Conservation (phyloP, 2,888 invertebrate genomes). For the Amiota minor region DNA sequence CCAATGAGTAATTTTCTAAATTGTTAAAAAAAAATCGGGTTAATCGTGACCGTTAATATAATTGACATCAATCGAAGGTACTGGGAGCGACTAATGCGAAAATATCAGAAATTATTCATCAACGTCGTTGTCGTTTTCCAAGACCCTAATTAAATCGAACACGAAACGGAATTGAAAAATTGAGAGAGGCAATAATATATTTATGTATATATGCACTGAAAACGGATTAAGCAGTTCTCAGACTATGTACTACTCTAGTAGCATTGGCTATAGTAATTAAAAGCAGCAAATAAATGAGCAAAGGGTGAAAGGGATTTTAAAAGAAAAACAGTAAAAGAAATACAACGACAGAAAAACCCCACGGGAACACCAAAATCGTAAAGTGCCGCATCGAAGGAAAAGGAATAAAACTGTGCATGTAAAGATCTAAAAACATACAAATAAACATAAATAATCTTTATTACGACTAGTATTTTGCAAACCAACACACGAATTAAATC, state of each 20-base stretch:
- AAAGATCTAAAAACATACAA: conserved; percentile 11
- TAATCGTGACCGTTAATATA: conserved; percentile 12
- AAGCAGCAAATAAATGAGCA: conserved; percentile 32
- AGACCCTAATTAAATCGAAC: conserved; percentile 23
- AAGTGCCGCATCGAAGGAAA: conserved; percentile 25
- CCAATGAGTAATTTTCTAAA: conserved; percentile 33
- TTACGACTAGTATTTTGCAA: neutral
- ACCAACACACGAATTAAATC: neutral
- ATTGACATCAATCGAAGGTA: conserved; percentile 28
- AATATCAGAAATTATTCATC: conserved; percentile 39
- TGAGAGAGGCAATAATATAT: conserved; percentile 42
- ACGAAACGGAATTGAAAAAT: conserved; percentile 37
- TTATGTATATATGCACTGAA: conserved; percentile 48
- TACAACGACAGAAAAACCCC: conserved; percentile 4
- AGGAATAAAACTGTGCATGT: conserved; percentile 5
- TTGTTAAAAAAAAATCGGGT: conserved; percentile 27
- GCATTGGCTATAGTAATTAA: neutral
- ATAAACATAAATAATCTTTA: neutral
- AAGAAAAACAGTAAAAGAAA: conserved; percentile 24
- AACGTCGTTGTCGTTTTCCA: conserved; percentile 31
- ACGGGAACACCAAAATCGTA: neutral
- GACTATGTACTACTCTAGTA: neutral
- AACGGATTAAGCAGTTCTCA: neutral
- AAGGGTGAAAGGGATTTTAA: conserved; percentile 26
- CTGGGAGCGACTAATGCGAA: conserved; percentile 32